Conservation (phyloP, 2,888 invertebrate species). For the Agrotis clavis region DNA sequence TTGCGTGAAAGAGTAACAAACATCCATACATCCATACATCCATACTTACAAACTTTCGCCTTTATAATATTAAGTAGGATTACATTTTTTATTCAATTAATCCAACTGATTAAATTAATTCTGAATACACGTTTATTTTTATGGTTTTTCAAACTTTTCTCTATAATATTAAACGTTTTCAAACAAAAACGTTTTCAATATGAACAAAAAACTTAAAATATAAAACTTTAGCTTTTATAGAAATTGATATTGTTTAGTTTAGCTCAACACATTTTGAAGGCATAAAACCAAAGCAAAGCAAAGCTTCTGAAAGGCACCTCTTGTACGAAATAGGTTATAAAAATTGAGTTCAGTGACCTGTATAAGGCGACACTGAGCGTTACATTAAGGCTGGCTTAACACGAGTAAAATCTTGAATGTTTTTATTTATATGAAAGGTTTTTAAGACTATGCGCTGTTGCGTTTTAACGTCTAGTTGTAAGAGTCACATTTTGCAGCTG, state of each 20-base stretch:
- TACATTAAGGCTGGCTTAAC: slow-evolving; percentile 55
- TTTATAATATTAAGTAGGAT: too few species aligned
- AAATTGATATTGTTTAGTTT: slow-evolving; percentile 45
- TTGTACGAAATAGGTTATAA: slow-evolving; percentile 54
- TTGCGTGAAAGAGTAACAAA: too few species aligned
- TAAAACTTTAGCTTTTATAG: slow-evolving; percentile 12
- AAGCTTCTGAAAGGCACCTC: slow-evolving; percentile 39
- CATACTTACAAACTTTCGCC: too few species aligned
- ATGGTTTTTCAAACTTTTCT: slow-evolving; percentile 12
- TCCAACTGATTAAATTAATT: neutral
- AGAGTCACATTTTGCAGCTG: slow-evolving; percentile 5
- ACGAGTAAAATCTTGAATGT: slow-evolving; percentile 50
- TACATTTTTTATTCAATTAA: too few species aligned
- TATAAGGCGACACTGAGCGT: slow-evolving; percentile 56
- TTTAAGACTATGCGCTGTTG: slow-evolving; percentile 20
- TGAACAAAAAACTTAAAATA: neutral
- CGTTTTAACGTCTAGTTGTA: slow-evolving; percentile 28
- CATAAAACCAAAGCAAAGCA: slow-evolving; percentile 38
- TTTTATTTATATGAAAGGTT: slow-evolving; percentile 44
- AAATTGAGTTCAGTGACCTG: slow-evolving; percentile 59
- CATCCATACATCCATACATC: too few species aligned
- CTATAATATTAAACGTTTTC: slow-evolving; percentile 2
- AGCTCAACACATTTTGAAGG: slow-evolving; percentile 24
- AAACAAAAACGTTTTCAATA: slow-evolving; percentile 18
- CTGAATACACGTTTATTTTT: slow-evolving; percentile 5